phyloP scores from a whole-genome alignment of 2,797 vertebrate species.

The Loriculus beryllinus region DNA sequence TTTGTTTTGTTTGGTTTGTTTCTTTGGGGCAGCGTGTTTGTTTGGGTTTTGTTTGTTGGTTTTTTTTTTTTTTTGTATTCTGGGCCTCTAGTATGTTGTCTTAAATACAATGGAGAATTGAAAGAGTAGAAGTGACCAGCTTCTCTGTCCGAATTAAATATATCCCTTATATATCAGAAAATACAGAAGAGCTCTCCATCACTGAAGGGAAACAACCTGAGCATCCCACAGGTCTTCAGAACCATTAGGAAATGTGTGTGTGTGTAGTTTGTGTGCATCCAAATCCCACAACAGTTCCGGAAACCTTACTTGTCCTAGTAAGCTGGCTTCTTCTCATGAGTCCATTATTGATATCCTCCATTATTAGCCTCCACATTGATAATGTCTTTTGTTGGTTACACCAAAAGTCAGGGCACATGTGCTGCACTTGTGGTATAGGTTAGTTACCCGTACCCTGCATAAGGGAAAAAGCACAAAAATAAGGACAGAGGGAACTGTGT shows the following conservation, averaged over 20 bases:
- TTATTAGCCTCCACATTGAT: not conserved
- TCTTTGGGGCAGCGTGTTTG: not conserved
- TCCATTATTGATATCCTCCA: too few species aligned
- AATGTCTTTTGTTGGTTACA: not conserved
- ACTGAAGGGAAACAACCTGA: not conserved
- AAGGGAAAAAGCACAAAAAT: not conserved
- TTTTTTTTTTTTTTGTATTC: not conserved
- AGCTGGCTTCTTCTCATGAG: not conserved
- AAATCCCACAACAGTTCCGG: not conserved
- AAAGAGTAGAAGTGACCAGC: not conserved
- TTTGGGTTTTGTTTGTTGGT: not conserved
- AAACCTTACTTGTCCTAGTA: not conserved
- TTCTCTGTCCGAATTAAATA: not conserved
- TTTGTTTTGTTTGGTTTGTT: too few species aligned
- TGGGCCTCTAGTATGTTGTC: not conserved
- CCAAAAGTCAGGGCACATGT: not conserved
- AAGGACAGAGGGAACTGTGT: not conserved
- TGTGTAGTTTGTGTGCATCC: not conserved
- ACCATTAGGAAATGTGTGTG: not conserved
- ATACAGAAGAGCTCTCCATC: not conserved
- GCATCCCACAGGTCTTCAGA: not conserved
- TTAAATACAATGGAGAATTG: not conserved
- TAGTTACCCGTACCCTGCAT: rapidly evolving
- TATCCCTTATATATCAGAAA: not conserved
- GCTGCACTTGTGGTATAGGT: not conserved